A percentile compares a stretch with the other conserved stretches of the same genome.
Evolutionary conservation across 2,888 invertebrate species (phyloP).

Genomic region (Mythimna lalbum): DNA sequence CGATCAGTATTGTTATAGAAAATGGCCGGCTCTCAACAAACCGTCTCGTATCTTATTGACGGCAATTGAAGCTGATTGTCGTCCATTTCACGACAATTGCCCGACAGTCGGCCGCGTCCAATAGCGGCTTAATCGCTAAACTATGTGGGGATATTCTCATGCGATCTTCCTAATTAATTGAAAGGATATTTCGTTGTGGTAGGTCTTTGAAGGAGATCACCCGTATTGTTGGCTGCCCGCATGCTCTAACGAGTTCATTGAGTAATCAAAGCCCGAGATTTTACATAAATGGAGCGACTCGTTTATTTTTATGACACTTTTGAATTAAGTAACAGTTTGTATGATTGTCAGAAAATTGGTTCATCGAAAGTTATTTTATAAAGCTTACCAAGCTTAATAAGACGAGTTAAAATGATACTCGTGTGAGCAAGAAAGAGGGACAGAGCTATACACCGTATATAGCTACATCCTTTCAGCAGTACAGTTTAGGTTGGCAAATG

Average conservation of each 20-base stretch:
- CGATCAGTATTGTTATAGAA: slow-evolving; percentile 68
- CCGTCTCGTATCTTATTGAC: slow-evolving; percentile 84
- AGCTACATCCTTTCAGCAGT: too few relatives aligned
- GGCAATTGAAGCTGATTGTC: slow-evolving; percentile 88
- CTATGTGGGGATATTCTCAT: slow-evolving; percentile 85
- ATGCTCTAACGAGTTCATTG: slow-evolving; percentile 33
- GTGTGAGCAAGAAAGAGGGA: too few relatives aligned
- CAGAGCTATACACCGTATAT: too few relatives aligned
- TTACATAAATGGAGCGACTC: slow-evolving; percentile 17
- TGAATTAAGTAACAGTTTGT: slow-evolving; percentile 14
- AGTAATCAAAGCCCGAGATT: slow-evolving; percentile 46
- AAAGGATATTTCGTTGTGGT: slow-evolving; percentile 76
- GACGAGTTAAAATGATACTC: too few relatives aligned
- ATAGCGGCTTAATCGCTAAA: slow-evolving; percentile 78
- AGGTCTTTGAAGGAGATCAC: slow-evolving; percentile 54
- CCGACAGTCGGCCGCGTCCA: slow-evolving; percentile 68
- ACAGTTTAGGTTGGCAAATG: too few relatives aligned
- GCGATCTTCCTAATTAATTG: slow-evolving; percentile 82
- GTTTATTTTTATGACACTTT: slow-evolving; percentile 27
- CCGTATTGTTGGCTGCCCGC: slow-evolving; percentile 49
- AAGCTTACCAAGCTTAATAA: not conserved
- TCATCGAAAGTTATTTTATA: not conserved
- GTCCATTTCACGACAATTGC: slow-evolving; percentile 87
- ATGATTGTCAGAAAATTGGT: not conserved
- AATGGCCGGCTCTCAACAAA: slow-evolving; percentile 67